Base-by-base conservation (phyloP, 2,888 invertebrate species). In the Caenorhabditis drosophilae region DNA sequence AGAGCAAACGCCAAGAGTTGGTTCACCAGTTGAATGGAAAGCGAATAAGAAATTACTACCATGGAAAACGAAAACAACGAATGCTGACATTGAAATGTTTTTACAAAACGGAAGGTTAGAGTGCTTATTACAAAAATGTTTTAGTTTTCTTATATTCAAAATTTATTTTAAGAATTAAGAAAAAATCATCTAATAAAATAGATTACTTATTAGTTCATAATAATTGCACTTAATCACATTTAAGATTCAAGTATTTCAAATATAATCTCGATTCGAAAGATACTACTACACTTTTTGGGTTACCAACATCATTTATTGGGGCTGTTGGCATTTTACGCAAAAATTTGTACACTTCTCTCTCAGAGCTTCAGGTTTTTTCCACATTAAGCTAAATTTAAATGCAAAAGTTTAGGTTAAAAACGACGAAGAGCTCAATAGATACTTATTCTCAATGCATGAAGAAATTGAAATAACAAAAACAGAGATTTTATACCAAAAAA, bases 281-380 rank as follows among this genome's bases (percentile, higher is more conserved):
- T 84, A 88, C 90, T 56, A 89, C 89, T 63, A 94, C 94, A 51
- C 87, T 95, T 70, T 94, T 95, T 54, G 98, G 97, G 1, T 86
- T 98, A 56, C 98, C 98, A 0, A 91, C 92, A 79, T 96, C 97
- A 0, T 96, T 99, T 80, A 93, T 93, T 83, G 95, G 97, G 86
- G 94, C 96, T 27, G 90, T 97, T 6, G 56, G 73, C 4, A 75
- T 80, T 26, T 67, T 84, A 9, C 48, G 88, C 92, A 87, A 64
- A 18, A 75, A 80, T 60, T 53, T 76, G n/a, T 82, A 81, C 52
- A 71, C 73, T 7, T 78, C 79, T 15, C 53, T 83, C 4, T 67
- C 77, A 9, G 82, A 83, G 49, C 40, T 73, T 16, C 81, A 80
- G 71, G 80, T 81, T 12, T n/a, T 15, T 26, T n/a, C n/a, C n/a